These are phyloP conservation scores for Ptiloglossa arizonensis DNA, from an alignment of 1,140 invertebrate genomes.

Conservation along the genomic window DNA sequence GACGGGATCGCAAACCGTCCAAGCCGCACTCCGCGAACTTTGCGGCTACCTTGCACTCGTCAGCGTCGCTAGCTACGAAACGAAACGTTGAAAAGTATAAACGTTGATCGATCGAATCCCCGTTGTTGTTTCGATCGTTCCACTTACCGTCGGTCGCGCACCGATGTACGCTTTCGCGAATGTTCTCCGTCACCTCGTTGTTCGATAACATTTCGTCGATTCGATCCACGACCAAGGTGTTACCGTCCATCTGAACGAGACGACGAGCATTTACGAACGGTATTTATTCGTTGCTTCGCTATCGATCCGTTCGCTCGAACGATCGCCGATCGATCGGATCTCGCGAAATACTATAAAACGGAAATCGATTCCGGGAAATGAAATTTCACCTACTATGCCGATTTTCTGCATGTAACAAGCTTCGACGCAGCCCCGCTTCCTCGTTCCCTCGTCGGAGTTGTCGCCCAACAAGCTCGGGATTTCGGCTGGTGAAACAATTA, in stretches of 20 bases:
- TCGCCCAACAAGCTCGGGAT: not conserved
- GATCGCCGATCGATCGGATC: too few relatives aligned
- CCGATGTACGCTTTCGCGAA: not conserved
- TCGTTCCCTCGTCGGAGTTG: not conserved
- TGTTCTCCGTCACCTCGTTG: not conserved
- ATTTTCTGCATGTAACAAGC: not conserved
- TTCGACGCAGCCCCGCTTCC: not conserved
- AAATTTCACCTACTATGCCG: not conserved
- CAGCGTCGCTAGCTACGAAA: not conserved
- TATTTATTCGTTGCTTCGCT: too few relatives aligned
- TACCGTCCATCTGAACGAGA: constrained; percentile 19
- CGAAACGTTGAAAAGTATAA: too few relatives aligned
- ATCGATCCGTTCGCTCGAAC: too few relatives aligned
- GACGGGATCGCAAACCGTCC: not conserved
- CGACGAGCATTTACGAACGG: too few relatives aligned
- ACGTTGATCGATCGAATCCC: too few relatives aligned
- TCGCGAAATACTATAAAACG: too few relatives aligned
- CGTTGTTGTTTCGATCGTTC: not conserved
- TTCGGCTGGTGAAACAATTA: not conserved
- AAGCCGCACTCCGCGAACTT: not conserved
- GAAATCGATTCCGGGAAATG: too few relatives aligned
- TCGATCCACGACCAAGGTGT: not conserved
- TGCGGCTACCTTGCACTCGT: not conserved
- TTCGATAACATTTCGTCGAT: not conserved
- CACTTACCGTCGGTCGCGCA: not conserved